Evolutionary conservation across 1,140 invertebrate species (phyloP), one percentile per base, ranked within the genome.

Genomic region (Cecropterus lyciades): DNA sequence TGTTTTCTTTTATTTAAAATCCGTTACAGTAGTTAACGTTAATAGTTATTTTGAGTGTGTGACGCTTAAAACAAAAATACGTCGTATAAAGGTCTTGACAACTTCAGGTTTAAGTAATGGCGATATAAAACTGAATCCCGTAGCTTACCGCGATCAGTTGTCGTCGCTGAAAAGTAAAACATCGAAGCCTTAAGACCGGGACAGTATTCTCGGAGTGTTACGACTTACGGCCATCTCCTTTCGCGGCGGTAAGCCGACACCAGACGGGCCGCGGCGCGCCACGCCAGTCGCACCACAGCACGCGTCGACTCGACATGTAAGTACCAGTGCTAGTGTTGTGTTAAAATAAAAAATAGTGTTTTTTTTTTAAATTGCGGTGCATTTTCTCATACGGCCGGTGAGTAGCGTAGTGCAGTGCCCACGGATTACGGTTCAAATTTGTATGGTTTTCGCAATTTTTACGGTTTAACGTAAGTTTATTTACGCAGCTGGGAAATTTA

Each of bases 241-340:
- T 79, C 82, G 80, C 85, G 86, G 88, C 76, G 77, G 88, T 87
- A 88, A 89, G 86, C 79, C 85, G 88, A 89, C 82, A 89, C 85
- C 84, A 73, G 15, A 37, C 42, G 63, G 68, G 20, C 72, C 59
- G 65, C 65, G 67, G 78, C 76, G 75, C 48, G 56, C 65, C 67
- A 56, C 77, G 84, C 80, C 87, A 91, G 87, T 91, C 85, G 85
- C 89, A 91, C 83, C 89, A 89, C 84, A 91, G 89, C 87, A 78
- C 84, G 87, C 89, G 89, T 89, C 89, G 89, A 91, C 89, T 91
- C 89, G 87, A 89, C 85, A 91, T 91, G 89, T 91, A 91, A 91
- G 89, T 91, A 91, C 69, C 75, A 83, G 85, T 89, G 87, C 57
- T 73, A 82, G 84, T 89, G 85, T 80, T 71, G 85, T 88, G 87